Percentiles rank a stretch among this genome's conserved stretches.
Conservation (phyloP, 2,797 vertebrate species). For the Scyliorhinus canicula region DNA sequence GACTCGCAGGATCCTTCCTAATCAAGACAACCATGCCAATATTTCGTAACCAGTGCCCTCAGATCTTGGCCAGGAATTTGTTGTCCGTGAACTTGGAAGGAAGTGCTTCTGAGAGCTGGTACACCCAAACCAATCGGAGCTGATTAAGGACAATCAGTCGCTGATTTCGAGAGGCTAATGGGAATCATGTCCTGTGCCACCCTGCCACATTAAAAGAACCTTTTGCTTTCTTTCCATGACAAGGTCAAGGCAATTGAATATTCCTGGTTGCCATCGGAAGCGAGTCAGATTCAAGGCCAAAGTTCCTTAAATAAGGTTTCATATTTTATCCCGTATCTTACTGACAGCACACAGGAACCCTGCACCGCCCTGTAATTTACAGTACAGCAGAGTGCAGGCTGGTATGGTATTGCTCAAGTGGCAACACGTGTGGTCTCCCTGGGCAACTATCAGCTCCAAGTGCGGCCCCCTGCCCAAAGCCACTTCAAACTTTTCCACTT, state of each 20-base stretch:
- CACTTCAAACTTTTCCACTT: background rate
- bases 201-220: background rate
- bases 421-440: background rate
- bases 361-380: background rate
- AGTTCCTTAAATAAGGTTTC: background rate
- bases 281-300: background rate
- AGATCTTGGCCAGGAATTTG: background rate
- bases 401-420: background rate
- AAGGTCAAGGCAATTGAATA: background rate
- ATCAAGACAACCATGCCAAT: too few species aligned
- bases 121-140: background rate
- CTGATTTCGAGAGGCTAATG: background rate
- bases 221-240: conserved; percentile 2
- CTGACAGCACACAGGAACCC: background rate
- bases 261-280: conserved; percentile 7
- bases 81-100: background rate
- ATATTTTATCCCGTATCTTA: background rate
- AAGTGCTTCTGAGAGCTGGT: background rate
- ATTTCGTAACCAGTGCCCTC: background rate
- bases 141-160: background rate
- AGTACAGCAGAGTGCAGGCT: background rate
- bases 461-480: background rate
- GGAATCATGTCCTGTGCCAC: conserved; percentile 2
- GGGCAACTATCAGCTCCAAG: background rate
- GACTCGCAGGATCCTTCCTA: background rate